phyloP scores from a whole-genome alignment of 2,113 vertebrate species.

The Chaenogobius annularis region DNA sequence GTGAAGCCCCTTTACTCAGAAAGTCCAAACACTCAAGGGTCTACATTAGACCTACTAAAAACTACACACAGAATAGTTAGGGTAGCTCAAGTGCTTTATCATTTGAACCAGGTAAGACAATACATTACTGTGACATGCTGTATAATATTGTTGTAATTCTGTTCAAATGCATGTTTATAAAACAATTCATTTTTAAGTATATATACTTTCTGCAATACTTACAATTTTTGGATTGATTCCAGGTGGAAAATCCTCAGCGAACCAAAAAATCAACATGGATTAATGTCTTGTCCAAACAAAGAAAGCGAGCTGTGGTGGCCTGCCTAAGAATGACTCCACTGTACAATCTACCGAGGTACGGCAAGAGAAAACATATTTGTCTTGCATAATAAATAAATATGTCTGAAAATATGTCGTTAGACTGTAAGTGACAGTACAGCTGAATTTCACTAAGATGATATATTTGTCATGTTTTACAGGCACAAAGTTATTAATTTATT shows the following conservation, averaged over 20 bases:
- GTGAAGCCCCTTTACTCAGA: conserved; percentile 82
- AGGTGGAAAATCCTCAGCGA: conserved; percentile 91
- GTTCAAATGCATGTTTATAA: not conserved
- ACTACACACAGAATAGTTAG: conserved; percentile 82
- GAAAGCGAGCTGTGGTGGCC: conserved; percentile 92
- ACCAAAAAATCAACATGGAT: conserved; percentile 87
- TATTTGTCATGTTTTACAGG: conserved; percentile 62
- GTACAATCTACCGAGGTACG: conserved; percentile 91
- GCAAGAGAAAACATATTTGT: not conserved
- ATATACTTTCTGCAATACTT: not conserved
- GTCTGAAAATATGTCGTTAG: not conserved
- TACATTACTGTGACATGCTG: not conserved
- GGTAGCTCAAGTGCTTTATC: conserved; percentile 87
- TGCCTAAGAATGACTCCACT: conserved; percentile 94
- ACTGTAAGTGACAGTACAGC: not conserved
- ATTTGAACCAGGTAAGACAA: conserved; percentile 88
- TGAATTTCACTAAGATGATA: not conserved
- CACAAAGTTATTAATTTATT: conserved; percentile 93
- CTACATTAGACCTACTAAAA: conserved; percentile 73
- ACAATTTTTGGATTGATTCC: conserved; percentile 21
- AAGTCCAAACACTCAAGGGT: conserved; percentile 70
- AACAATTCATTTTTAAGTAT: not conserved
- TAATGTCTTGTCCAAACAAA: conserved; percentile 91
- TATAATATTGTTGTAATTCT: not conserved
- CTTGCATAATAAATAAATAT: not conserved